Percentiles rank a stretch among this genome's conserved stretches.
Evolutionary conservation across 2,113 vertebrate genomes (phyloP).

Genomic region (Erythrocercus mccallii): DNA sequence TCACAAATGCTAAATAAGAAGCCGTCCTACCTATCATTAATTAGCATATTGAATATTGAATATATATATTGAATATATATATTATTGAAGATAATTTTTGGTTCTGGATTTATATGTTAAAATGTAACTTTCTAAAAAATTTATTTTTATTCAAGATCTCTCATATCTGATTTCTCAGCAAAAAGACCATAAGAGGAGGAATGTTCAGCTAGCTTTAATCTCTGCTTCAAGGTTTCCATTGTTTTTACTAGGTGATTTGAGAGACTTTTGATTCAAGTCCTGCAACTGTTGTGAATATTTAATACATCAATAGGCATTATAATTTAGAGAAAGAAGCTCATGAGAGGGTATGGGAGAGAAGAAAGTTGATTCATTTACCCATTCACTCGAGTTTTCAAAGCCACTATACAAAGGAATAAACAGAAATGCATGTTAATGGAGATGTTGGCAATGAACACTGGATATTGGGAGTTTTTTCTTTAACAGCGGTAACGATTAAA

Average conservation of each 20-base stretch:
- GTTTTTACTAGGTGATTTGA: not conserved
- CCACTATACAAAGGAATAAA: not conserved
- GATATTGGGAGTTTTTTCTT: not conserved
- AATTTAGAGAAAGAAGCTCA: not conserved
- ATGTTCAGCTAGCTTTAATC: not conserved
- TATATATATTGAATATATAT: no score
- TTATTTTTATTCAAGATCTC: accelerated
- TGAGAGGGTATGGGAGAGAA: not conserved
- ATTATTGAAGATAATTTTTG: not conserved
- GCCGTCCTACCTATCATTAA: not conserved
- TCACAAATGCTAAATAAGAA: not conserved
- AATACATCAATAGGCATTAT: not conserved
- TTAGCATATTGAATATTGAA: no score
- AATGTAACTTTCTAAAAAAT: not conserved
- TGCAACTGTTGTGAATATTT: not conserved
- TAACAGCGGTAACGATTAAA: not conserved
- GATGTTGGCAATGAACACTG: not conserved
- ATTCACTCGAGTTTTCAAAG: not conserved
- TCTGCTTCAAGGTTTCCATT: not conserved
- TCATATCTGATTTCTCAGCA: not conserved
- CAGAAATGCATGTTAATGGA: not conserved
- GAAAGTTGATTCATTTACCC: not conserved
- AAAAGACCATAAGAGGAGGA: not conserved
- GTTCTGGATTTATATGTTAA: not conserved
- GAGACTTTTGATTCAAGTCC: not conserved